Evolutionary conservation across 2,888 invertebrate species (phyloP).

Genomic region (Epinotia nisella): DNA sequence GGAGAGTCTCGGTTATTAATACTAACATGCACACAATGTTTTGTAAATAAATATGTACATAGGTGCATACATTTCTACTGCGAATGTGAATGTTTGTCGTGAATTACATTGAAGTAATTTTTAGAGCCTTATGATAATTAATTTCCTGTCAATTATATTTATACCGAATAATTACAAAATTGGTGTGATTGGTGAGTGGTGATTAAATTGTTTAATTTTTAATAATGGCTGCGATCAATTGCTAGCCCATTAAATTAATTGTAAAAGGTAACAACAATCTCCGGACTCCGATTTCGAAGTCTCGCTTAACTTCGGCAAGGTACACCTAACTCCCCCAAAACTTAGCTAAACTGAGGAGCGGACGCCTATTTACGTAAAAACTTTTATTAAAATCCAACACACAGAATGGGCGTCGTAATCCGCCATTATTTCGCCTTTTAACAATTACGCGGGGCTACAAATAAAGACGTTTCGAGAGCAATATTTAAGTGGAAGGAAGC

Average conservation of each 20-base stretch:
- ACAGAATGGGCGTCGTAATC: slow-evolving; percentile 52
- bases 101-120: too few relatives aligned
- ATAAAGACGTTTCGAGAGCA: slow-evolving; percentile 67
- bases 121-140: not conserved
- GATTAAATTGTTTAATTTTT: slow-evolving; percentile 9
- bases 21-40: too few relatives aligned
- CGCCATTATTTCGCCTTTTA: slow-evolving; percentile 58
- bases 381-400: slow-evolving; percentile 48
- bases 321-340: slow-evolving; percentile 6
- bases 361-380: slow-evolving; percentile 35
- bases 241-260: slow-evolving; percentile 34
- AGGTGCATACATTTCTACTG: not conserved
- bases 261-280: slow-evolving; percentile 28
- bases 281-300: slow-evolving; percentile 1
- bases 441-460: slow-evolving; percentile 62
- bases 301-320: not conserved
- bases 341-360: slow-evolving; percentile 11
- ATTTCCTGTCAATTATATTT: slow-evolving; percentile 12
- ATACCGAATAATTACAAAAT: not conserved
- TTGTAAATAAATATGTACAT: too few relatives aligned
- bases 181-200: not conserved
- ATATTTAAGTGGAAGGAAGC: slow-evolving; percentile 63
- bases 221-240: slow-evolving; percentile 30
- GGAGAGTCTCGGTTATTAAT: not conserved
- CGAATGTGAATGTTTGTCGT: not conserved